These are phyloP conservation scores for Lasius fuliginosus DNA, from an alignment of 2,888 invertebrate species.

Conservation along the genomic window DNA sequence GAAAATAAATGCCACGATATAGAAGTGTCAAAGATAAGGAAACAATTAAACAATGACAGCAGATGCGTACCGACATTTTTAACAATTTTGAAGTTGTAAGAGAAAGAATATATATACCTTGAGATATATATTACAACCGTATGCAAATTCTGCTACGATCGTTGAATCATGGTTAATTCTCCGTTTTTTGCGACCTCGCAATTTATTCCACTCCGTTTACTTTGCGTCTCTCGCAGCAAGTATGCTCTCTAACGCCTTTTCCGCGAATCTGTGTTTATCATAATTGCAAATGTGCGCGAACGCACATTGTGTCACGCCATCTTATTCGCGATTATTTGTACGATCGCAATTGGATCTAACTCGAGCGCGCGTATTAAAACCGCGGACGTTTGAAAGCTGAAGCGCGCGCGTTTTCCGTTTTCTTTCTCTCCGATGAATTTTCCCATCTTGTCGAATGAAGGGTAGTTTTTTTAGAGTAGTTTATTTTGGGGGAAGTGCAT, in stretches of 20 bases:
- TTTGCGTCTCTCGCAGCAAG: background rate
- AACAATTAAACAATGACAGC: background rate
- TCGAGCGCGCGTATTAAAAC: slow-evolving; percentile 5
- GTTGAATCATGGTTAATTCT: background rate
- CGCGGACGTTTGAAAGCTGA: background rate
- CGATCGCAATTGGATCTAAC: slow-evolving; percentile 19
- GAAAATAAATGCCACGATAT: background rate
- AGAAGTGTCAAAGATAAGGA: background rate
- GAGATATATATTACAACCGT: background rate
- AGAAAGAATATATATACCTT: background rate
- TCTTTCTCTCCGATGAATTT: background rate
- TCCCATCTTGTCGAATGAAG: background rate
- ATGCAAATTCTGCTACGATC: background rate
- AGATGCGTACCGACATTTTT: background rate
- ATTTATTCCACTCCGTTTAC: background rate
- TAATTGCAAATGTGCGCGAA: slow-evolving; percentile 6
- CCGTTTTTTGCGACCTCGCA: background rate
- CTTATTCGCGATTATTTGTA: slow-evolving; percentile 21
- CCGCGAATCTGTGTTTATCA: background rate
- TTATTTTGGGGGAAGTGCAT: background rate
- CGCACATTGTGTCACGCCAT: slow-evolving; percentile 33
- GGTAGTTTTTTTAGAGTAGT: background rate
- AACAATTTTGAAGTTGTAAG: background rate
- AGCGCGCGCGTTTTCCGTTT: background rate
- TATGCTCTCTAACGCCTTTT: background rate